phyloP scores from a whole-genome alignment of 2,888 invertebrate species.

The Epirrhoe alternata region DNA sequence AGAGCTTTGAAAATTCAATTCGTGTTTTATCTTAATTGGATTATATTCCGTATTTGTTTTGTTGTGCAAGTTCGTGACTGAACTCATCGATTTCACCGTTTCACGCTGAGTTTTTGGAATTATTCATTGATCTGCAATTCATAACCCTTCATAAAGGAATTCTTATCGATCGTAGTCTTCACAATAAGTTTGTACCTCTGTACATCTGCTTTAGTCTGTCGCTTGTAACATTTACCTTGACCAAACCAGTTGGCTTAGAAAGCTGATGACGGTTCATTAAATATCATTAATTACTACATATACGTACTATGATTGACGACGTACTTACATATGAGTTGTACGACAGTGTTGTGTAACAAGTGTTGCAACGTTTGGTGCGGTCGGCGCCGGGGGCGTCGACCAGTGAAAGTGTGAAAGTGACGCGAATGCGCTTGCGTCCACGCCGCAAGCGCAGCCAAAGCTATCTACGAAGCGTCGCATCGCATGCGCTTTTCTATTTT shows the following conservation, averaged over 20 bases:
- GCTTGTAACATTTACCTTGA: slow-evolving; percentile 24
- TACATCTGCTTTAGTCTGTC: neutral
- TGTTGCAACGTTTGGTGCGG: slow-evolving; percentile 70
- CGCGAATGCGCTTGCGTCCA: slow-evolving; percentile 69
- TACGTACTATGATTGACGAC: slow-evolving; percentile 34
- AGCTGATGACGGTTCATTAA: slow-evolving; percentile 34
- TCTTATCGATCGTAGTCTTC: neutral
- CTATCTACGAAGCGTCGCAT: slow-evolving; percentile 34
- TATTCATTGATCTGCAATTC: slow-evolving; percentile 34
- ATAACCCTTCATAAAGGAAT: slow-evolving; percentile 1
- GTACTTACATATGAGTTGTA: slow-evolving; percentile 47
- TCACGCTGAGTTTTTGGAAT: slow-evolving; percentile 49
- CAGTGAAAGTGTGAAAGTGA: slow-evolving; percentile 85
- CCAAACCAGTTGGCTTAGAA: slow-evolving; percentile 31
- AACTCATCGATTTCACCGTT: slow-evolving; percentile 52
- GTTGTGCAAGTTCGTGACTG: slow-evolving; percentile 56
- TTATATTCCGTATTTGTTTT: slow-evolving; percentile 57
- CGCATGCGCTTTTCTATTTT: slow-evolving; percentile 51
- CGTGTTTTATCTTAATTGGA: slow-evolving; percentile 63
- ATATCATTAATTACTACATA: slow-evolving; percentile 36
- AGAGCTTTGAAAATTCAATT: slow-evolving; percentile 56
- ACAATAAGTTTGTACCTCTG: neutral
- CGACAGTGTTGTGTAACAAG: slow-evolving; percentile 73
- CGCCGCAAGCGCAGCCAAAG: slow-evolving; percentile 19
- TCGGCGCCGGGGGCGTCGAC: slow-evolving; percentile 73